Conservation (phyloP, 2,113 vertebrate species). For the Pelecanoides urinatrix region DNA sequence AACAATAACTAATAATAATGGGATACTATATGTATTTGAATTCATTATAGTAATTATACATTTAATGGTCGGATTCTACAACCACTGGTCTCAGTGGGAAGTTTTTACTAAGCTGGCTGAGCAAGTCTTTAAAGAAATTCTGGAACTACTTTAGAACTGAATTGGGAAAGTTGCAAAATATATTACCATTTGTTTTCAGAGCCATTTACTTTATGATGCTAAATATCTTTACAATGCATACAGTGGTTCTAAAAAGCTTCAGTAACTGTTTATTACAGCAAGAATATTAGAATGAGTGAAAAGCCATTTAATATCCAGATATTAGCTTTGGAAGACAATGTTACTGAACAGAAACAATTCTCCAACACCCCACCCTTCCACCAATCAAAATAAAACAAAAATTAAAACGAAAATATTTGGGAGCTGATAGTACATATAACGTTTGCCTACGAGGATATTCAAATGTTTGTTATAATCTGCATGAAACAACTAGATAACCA, state of each 20-base stretch:
- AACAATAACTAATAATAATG: not conserved
- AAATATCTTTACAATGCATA: not conserved
- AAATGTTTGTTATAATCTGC: not conserved
- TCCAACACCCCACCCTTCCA: not conserved
- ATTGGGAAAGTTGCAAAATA: not conserved
- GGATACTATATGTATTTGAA: not conserved
- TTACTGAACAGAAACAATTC: not conserved
- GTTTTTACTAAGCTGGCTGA: not conserved
- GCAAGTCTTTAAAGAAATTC: not conserved
- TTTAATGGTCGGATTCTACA: not conserved
- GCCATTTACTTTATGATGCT: not conserved
- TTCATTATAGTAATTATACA: not conserved
- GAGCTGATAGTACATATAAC: not conserved
- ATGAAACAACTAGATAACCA: not conserved
- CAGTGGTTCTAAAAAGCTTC: not conserved
- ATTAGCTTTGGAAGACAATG: not conserved
- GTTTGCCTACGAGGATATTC: not conserved
- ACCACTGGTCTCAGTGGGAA: not conserved
- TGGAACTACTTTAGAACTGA: not conserved
- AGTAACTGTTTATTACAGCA: not conserved
- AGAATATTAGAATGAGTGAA: not conserved
- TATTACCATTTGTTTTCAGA: not conserved
- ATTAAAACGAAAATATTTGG: not conserved
- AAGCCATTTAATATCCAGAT: not conserved
- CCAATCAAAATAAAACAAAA: not conserved